Conservation (phyloP, 2,888 invertebrate species). For the Chydorus sphaericus region DNA sequence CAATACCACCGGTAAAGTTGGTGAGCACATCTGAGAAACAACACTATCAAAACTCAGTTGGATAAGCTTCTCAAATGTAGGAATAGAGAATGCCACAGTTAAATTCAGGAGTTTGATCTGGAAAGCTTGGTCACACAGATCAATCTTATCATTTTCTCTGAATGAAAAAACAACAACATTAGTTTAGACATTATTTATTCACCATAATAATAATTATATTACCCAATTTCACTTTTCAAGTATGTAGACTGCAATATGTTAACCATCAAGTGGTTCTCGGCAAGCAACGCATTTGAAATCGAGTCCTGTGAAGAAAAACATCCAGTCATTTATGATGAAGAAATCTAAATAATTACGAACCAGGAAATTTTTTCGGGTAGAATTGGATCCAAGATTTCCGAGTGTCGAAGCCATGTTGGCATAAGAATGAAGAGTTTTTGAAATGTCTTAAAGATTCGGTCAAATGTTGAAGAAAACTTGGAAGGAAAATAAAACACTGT, state of each 20-base stretch:
- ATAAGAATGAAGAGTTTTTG: too few species aligned
- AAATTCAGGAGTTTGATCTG: constrained; percentile 35
- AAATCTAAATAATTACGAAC: too few species aligned
- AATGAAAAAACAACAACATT: background rate
- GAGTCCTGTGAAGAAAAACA: too few species aligned
- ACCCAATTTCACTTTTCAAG: background rate
- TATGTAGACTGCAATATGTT: background rate
- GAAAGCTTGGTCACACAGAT: constrained; percentile 64
- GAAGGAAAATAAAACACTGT: too few species aligned
- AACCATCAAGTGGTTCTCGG: background rate
- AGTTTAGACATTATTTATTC: background rate
- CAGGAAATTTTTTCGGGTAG: too few species aligned
- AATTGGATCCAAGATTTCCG: too few species aligned
- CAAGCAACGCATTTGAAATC: background rate
- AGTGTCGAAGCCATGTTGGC: too few species aligned
- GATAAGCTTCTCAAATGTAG: constrained; percentile 25
- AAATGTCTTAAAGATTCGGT: too few species aligned
- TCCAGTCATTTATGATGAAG: too few species aligned
- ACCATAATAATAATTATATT: background rate
- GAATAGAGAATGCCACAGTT: background rate
- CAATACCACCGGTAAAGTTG: constrained; percentile 73
- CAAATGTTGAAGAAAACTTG: too few species aligned
- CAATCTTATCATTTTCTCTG: constrained; percentile 51
- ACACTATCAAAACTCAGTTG: constrained; percentile 61
- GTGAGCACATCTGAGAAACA: constrained; percentile 58